Evolutionary conservation across 2,113 vertebrate species (phyloP), one percentile per base, ranked within the genome.

Genomic region (Platanista minor): DNA sequence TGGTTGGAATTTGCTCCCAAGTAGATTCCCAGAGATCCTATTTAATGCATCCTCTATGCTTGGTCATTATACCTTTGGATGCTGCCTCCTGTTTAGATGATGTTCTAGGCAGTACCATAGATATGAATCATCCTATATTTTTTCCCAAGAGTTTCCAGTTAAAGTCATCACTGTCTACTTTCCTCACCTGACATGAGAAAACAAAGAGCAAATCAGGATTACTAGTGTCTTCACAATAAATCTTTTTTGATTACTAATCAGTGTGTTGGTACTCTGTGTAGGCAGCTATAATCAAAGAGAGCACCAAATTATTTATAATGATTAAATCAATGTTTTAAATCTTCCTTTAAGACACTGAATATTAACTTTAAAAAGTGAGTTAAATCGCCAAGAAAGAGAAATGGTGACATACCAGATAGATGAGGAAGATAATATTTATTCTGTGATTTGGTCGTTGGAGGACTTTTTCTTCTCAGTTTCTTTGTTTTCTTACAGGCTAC

Each of bases 401-500:
- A 49, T 11, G 4, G 54, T 17, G 7, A 41, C 33, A 27, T 49
- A 18, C 11, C 36, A 54, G 61, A 36, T 36, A 67, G 39, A 67
- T 14, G 21, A 91, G 33, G 27, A 83, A 77, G 86, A 80, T 52
- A n/a, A 6, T 25, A 4, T 80, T 83, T 59, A n/a, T 49, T 82
- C 54, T 25, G 8, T 33, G 21, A 11, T 9, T 9, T 36, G 5
- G n/a, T 86, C 25, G 6, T 9, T n/a, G 17, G 12, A 77, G 52
- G 1, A 7, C 33, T 6, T 49, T 36, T 8, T 49, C 75, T 91
- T 43, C 72, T 94, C 66, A 67, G 6, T 36, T 89, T 36, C 72
- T 96, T 71, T 97, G 31, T 0, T 98, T 93, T 91, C 6, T 97
- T 97, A 2, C 74, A 99, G 99, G 99, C 4, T 99, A 99, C 98